A percentile compares a stretch with the other conserved stretches of the same genome.
Evolutionary conservation across 1,140 invertebrate genomes (phyloP).

Genomic region (Protaetia brevitarsis): DNA sequence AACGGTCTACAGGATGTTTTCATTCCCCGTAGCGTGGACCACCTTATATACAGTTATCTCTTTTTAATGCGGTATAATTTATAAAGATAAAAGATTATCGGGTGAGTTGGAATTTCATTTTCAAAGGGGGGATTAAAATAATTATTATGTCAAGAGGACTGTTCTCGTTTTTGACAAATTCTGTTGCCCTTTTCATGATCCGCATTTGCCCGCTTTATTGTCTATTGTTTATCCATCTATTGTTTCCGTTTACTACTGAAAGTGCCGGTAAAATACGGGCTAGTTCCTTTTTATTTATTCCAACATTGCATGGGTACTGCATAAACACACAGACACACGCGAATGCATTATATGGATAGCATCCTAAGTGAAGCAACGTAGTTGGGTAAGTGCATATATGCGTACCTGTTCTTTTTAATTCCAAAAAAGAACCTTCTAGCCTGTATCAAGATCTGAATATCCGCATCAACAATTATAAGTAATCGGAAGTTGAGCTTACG

Average conservation of each 20-base stretch:
- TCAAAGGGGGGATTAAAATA: slow-evolving; percentile 21
- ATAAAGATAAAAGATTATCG: slow-evolving; percentile 13
- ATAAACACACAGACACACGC: too few relatives aligned
- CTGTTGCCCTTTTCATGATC: slow-evolving; percentile 29
- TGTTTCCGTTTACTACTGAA: background rate
- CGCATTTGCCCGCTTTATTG: background rate
- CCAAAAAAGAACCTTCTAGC: too few relatives aligned
- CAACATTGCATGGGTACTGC: background rate
- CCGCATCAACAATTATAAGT: too few relatives aligned
- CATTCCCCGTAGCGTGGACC: background rate
- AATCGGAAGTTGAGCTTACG: too few relatives aligned
- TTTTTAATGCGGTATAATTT: slow-evolving; percentile 15
- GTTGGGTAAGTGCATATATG: too few relatives aligned
- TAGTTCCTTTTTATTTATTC: background rate
- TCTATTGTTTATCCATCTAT: background rate
- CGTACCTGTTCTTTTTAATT: too few relatives aligned
- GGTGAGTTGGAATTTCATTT: slow-evolving; percentile 12
- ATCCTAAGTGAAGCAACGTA: too few relatives aligned
- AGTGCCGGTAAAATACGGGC: background rate
- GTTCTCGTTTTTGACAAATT: slow-evolving; percentile 29
- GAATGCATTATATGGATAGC: too few relatives aligned
- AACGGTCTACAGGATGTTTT: slow-evolving; percentile 28
- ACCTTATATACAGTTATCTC: slow-evolving; percentile 15
- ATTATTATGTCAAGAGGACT: slow-evolving; percentile 30
- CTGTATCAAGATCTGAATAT: too few relatives aligned